Evolutionary conservation across 64 coral and sea anemone species (phyloP).

Genomic region (Hydrozoanthus tunicans): DNA sequence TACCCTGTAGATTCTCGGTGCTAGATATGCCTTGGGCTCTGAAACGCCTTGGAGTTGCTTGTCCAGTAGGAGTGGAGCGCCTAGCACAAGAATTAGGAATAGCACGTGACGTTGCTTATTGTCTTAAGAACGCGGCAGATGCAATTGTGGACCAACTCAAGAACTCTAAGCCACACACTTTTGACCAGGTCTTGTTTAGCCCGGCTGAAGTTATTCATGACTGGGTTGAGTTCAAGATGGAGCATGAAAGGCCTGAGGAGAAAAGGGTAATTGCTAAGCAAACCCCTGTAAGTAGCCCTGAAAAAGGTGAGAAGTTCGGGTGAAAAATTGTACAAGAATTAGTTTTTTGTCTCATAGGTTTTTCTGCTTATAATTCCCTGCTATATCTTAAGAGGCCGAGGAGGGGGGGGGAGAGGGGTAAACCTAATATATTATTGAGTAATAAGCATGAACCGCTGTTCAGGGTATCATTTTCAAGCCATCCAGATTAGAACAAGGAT

Average conservation of each 20-base stretch:
- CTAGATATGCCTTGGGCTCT: conserved; percentile 58
- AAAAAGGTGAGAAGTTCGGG: not conserved
- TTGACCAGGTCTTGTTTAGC: conserved; percentile 69
- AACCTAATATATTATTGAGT: too few species aligned
- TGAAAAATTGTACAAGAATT: not conserved
- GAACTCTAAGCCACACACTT: not conserved
- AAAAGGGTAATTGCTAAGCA: conserved; percentile 44
- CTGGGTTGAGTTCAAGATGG: conserved; percentile 39
- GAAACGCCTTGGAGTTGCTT: not conserved
- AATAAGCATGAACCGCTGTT: too few species aligned
- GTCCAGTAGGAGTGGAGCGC: not conserved
- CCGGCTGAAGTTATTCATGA: conserved; percentile 43
- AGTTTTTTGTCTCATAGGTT: not conserved
- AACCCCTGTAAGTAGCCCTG: not conserved
- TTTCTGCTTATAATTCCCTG: too few species aligned
- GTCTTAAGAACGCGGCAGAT: conserved; percentile 45
- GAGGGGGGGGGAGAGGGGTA: too few species aligned
- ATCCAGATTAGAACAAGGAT: too few species aligned
- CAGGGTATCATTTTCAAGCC: too few species aligned
- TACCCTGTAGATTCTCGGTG: conserved; percentile 67
- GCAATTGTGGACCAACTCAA: conserved; percentile 46
- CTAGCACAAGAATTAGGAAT: conserved; percentile 2
- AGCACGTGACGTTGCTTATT: conserved; percentile 19
- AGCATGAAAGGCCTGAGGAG: conserved; percentile 18
- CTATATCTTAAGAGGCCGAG: too few species aligned